phyloP scores from a whole-genome alignment of 2,888 invertebrate genomes.

The Macrophya alboannulata region DNA sequence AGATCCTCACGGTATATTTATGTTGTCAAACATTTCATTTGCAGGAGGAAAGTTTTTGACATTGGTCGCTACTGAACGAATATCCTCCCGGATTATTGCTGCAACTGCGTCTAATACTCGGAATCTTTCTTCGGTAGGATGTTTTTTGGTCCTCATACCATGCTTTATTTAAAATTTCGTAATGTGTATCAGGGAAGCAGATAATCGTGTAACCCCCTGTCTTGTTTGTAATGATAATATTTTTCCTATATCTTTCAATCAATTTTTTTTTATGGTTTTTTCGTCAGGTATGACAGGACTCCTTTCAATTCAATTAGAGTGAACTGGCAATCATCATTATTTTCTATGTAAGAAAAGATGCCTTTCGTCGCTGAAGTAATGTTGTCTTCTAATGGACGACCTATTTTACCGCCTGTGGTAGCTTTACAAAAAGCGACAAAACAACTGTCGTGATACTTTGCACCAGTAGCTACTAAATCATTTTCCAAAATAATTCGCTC shows the following conservation, averaged over 20 bases:
- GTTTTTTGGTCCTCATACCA: constrained; percentile 1
- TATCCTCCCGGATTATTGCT: constrained; percentile 5
- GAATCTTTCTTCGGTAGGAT: not conserved
- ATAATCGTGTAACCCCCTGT: constrained; percentile 20
- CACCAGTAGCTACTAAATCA: constrained; percentile 71
- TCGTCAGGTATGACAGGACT: not conserved
- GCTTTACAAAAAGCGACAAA: constrained; percentile 70
- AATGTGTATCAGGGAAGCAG: not conserved
- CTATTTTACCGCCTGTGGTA: constrained; percentile 69
- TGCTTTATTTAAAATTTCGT: constrained; percentile 4
- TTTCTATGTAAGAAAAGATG: constrained; percentile 68
- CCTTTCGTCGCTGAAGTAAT: constrained; percentile 72
- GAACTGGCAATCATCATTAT: constrained; percentile 48
- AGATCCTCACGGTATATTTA: too few relatives aligned
- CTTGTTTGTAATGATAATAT: not conserved
- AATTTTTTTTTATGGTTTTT: constrained; percentile 7
- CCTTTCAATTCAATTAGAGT: not conserved
- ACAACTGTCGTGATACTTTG: constrained; percentile 73
- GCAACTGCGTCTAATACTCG: not conserved
- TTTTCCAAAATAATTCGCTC: constrained; percentile 66
- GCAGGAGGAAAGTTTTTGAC: constrained; percentile 18
- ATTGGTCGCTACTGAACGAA: constrained; percentile 15
- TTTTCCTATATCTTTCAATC: not conserved
- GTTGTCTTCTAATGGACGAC: constrained; percentile 72
- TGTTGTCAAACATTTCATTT: not conserved